Base-by-base conservation (phyloP, 2,797 vertebrate species). In the Vespertilio murinus region DNA sequence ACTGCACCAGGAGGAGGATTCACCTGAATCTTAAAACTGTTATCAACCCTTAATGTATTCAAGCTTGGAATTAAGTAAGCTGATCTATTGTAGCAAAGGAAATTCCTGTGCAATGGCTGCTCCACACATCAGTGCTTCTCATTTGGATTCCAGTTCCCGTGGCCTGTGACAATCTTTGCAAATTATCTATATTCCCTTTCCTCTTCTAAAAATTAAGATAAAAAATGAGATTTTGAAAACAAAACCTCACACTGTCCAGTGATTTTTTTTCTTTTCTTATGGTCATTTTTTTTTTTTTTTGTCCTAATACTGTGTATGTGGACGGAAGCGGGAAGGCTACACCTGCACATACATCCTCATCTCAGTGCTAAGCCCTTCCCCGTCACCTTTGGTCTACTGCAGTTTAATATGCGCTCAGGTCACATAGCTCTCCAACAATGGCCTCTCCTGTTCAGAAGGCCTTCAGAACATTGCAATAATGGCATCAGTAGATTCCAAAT, bases 11-110 rank as follows among this genome's bases (percentile, higher is more conserved):
- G 49, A 95, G 78, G 49, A 75, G n/a, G 11, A 78, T 4, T 93
- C 71, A 73, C 38, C 81, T 93, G 93, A 93, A 97, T 94, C 87
- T 64, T 88, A 86, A 95, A 54, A 54, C 38, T 94, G 1, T 73
- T 96, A 92, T 67, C 88, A 96, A 77, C 54, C 52, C 30, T 54
- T 93, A 81, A 33, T 97, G 40, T 82, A 93, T 91, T 95, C 81
- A 73, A 74, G 47, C 83, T 96, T 95, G 92, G 94, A 97, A 97
- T 96, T n/a, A 91, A 84, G 91, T 92, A 79, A 82, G 8, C 78
- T 18, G 78, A 94, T 96, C 77, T 96, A 93, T 93, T 94, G 74
- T 97, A 91, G 83, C 52, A 95, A 75, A 97, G 90, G 65, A 61
- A 96, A 93, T 38, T 23, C 82, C 94, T 30, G 28, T 61, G 16